Base-by-base conservation (phyloP, 2,888 invertebrate genomes). In the Ariolimax columbianus region DNA sequence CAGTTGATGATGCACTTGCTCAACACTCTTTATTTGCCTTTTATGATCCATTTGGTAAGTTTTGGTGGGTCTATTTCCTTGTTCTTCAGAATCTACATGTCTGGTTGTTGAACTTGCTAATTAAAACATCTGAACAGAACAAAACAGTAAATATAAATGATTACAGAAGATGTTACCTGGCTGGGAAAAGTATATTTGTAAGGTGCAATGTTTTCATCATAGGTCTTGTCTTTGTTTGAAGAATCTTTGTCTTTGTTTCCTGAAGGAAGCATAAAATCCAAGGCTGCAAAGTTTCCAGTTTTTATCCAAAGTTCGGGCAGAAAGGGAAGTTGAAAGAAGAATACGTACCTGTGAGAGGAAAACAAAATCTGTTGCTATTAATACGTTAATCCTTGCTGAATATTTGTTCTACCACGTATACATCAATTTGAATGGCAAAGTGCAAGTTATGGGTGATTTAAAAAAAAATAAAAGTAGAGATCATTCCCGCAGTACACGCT, bases 101-200 rank as follows among this genome's bases (percentile, higher is more conserved):
- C 7, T 11, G 3, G 17, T 6, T 55, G 17, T 55, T 19, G 2
- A 55, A 55, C 17, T 6, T 55, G 19, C 17, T 55, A 55, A 14
- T 55, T 2, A 11, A 2, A 55, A 55, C 2, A 55, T 55, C 23
- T n/a, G n/a, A 55, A 55, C 17, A 17, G 23, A 17, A 55, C 55
- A 55, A 23, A 17, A 47, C 7, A 47, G 17, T 11, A 47, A 47
- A 11, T 7, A 17, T 47, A 11, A 7, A 47, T 23, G 19, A 23
- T 55, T 7, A 55, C 17, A 14, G 55, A 11, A 55, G 23, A 4
- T 43, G 7, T 36, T 51, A 79, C 79, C 79, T 70, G 81, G 70
- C 51, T 83, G 81, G 30, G 80, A 68, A 87, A 87, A n/a, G 59
- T 78, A 40, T 87, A 78, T 68, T 87, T 87, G 78, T 87, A 87